A percentile compares a stretch with the other conserved stretches of the same genome.
Evolutionary conservation across 37 sponge, comb jelly and placozoan species (phyloP).

Genomic region (Geodia barretti): DNA sequence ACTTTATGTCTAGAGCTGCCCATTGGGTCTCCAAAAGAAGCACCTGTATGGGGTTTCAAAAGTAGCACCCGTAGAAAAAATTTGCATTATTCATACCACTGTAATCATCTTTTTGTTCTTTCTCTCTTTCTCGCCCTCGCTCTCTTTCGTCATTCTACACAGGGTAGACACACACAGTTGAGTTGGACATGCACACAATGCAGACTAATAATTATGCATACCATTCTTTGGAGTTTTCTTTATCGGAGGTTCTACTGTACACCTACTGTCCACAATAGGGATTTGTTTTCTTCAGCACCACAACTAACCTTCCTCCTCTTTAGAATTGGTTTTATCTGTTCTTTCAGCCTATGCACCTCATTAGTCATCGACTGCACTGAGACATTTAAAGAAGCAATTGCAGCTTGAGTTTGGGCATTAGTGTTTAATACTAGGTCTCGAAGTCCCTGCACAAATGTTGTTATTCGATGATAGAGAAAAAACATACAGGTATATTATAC

Average conservation of each 20-base stretch:
- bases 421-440: not conserved
- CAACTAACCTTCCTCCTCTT: not conserved
- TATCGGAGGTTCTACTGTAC: not conserved
- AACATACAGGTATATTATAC: no score
- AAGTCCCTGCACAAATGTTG: not conserved
- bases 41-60: not conserved
- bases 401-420: not conserved
- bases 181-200: no score
- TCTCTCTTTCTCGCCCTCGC: not conserved
- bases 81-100: not conserved
- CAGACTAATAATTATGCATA: no score
- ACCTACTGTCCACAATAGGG: not conserved
- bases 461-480: no score
- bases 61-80: not conserved
- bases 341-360: not conserved
- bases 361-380: not conserved
- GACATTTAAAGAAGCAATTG: not conserved
- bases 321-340: no score
- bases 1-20: not conserved
- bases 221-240: no score
- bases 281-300: not conserved
- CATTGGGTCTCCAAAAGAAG: not conserved
- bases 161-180: no score
- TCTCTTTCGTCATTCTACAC: no score
- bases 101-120: no score